Base-by-base conservation (phyloP, 2,797 vertebrate species). In the Gambusia yucatana region DNA sequence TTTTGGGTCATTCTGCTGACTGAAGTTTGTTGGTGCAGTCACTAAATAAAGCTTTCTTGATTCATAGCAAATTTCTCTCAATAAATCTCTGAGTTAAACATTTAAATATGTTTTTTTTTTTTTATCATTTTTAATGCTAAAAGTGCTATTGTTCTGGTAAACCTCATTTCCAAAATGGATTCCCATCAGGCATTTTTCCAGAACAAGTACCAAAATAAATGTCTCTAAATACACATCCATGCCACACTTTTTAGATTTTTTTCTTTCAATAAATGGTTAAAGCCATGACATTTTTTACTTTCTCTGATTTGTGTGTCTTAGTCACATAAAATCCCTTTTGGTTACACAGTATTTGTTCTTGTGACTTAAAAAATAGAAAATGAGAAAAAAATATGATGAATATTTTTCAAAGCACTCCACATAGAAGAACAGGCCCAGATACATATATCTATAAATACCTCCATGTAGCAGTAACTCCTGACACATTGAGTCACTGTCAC, bases 401-500 rank as follows among this genome's bases (percentile, higher is more conserved):
- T 36, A 9, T 47, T 30, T 8, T 4, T 55, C 25, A 47, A 28
- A 13, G 17, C 30, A 36, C 3, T 63, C n/a, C 20, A n/a, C 28
- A 47, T 16, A 46, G 65, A 20, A 20, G 14, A 39, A 73, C 74
- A 59, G n/a, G 25, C 1, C 16, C 20, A 47, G 4, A 65, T 2
- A 43, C 46, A 69, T 8, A 4, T 47, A n/a, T 41, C 47, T 72
- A 47, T 77, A 14, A 44, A 43, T 39, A n/a, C 25, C 4, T 43
- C 73, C 25, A 10, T 8, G 17, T 43, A 1, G 4, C 65, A 81
- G 67, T 47, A 80, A 30, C 72, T 80, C 39, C 47, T 80, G 78
- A 81, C 79, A 30, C 30, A 30, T 20, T 80, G 74, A 44, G 48
- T 87, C 85, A 73, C 30, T 3, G 16, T 1, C 47, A 41, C n/a